These are phyloP conservation scores for Drosophila littoralis DNA, from an alignment of 1,140 invertebrate species.

Conservation along the genomic window DNA sequence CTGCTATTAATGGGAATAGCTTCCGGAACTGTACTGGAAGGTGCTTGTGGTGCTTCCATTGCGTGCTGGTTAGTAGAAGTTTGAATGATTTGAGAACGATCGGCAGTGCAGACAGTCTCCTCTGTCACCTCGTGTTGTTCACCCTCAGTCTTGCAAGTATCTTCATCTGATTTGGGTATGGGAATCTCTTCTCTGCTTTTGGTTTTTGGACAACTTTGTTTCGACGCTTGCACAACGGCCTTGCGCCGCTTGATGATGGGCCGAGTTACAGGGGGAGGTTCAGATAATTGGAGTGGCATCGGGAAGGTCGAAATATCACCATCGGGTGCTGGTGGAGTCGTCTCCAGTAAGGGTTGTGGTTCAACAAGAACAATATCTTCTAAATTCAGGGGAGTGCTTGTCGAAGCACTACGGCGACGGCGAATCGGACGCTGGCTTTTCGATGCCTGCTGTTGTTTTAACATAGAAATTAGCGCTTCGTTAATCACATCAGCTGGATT, in stretches of 20 bases:
- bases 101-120: background rate
- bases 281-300: conserved; percentile 15
- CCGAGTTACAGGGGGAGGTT: conserved; percentile 45
- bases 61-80: background rate
- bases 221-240: conserved; percentile 47
- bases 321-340: background rate
- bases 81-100: background rate
- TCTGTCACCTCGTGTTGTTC: background rate
- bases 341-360: conserved; percentile 54
- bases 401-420: conserved; percentile 50
- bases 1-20: background rate
- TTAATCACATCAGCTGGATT: conserved; percentile 66
- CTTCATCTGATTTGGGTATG: background rate
- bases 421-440: conserved; percentile 28
- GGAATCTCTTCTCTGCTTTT: background rate
- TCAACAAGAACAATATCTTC: conserved; percentile 78
- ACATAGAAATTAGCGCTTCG: conserved; percentile 64
- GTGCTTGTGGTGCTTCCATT: conserved; percentile 50
- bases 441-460: conserved; percentile 61
- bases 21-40: conserved; percentile 64
- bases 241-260: conserved; percentile 73
- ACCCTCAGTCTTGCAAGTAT: conserved; percentile 3
- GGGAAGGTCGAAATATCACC: conserved; percentile 1
- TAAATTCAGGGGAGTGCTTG: conserved; percentile 42
- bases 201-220: conserved; percentile 34